Evolutionary conservation across 2,113 vertebrate genomes (phyloP).

Genomic region (Caranx melampygus): DNA sequence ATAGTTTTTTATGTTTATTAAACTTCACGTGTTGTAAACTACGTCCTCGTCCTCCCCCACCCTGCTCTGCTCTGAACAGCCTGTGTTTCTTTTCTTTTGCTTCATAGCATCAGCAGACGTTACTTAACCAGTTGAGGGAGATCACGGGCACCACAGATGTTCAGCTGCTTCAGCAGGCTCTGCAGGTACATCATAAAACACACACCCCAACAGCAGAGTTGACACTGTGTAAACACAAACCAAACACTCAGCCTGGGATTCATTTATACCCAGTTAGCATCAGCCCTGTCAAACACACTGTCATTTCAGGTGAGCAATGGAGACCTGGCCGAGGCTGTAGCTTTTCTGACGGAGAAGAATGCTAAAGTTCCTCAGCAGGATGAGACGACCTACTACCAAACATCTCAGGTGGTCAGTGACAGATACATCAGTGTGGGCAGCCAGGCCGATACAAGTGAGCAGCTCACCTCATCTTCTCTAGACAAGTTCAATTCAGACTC

Average conservation of each 20-base stretch:
- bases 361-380: constrained; percentile 94
- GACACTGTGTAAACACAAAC: neutral
- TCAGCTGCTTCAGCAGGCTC: constrained; percentile 95
- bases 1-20: neutral
- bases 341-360: constrained; percentile 95
- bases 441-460: constrained; percentile 96
- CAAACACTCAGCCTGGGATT: too few species aligned
- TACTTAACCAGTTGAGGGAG: constrained; percentile 97
- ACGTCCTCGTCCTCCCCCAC: neutral
- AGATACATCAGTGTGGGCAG: constrained; percentile 98
- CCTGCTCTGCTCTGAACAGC: neutral
- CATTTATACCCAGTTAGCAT: neutral
- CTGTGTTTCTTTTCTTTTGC: neutral
- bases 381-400: constrained; percentile 94
- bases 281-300: neutral
- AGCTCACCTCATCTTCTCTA: neutral
- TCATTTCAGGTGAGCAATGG: constrained; percentile 93
- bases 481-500: neutral
- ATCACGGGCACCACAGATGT: constrained; percentile 97
- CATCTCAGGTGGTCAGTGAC: constrained; percentile 92
- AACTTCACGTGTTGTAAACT: neutral
- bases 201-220: fast-evolving
- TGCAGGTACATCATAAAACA: constrained; percentile 87
- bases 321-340: constrained; percentile 94
- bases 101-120: constrained; percentile 93